Evolutionary conservation across 2,797 vertebrate genomes (phyloP).

Genomic region (Hapalemur alaotrensis): DNA sequence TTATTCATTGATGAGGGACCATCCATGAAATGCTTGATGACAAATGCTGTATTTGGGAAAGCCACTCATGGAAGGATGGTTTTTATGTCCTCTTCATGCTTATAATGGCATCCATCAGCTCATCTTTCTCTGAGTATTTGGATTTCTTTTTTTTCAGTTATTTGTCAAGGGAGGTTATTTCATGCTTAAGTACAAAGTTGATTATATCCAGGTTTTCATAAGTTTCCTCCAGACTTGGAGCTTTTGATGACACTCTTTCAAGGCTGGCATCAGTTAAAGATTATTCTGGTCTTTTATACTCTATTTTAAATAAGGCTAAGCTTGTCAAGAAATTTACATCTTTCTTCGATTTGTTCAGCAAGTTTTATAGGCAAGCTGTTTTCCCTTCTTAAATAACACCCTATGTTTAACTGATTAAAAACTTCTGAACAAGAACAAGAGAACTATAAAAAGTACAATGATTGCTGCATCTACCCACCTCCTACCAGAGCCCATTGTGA

Average conservation of each 20-base stretch:
- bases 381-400: neutral
- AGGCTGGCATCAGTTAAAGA: neutral
- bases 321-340: conserved; percentile 30
- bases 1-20: neutral
- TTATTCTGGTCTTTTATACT: neutral
- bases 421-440: neutral
- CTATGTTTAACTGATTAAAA: conserved; percentile 19
- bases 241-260: neutral
- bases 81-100: neutral
- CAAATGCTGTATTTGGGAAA: neutral
- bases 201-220: neutral
- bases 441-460: neutral
- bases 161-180: conserved; percentile 14
- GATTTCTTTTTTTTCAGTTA: neutral
- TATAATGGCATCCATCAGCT: neutral
- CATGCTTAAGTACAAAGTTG: neutral
- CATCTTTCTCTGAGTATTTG: neutral
- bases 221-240: neutral
- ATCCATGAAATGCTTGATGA: neutral
- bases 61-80: neutral
- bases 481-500: neutral
- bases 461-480: neutral
- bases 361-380: conserved; percentile 18
- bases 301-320: conserved; percentile 7
- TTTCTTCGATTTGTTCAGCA: conserved; percentile 14